These are phyloP conservation scores for Siniperca undulata DNA, from an alignment of 2,797 vertebrate genomes.

Conservation along the genomic window DNA sequence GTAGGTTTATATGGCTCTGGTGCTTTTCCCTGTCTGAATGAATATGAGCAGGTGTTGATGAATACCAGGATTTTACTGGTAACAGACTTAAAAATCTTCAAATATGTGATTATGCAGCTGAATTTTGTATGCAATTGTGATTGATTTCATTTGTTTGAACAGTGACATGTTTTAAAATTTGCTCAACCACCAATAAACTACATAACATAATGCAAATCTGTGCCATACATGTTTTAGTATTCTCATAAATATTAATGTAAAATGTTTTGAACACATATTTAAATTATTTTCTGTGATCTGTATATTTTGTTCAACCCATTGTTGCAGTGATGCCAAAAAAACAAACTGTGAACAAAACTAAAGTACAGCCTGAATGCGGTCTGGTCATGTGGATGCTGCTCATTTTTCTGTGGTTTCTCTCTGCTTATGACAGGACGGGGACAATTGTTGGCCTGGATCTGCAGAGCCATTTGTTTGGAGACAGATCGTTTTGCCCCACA, in stretches of 20 bases:
- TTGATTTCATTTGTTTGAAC: neutral
- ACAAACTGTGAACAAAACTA: neutral
- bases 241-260: neutral
- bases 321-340: neutral
- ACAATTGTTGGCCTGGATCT: constrained; percentile 70
- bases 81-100: neutral
- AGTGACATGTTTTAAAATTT: neutral
- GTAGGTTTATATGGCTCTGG: neutral
- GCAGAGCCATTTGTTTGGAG: constrained; percentile 47
- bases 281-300: neutral
- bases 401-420: constrained; percentile 38
- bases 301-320: neutral
- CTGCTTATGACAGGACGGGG: constrained; percentile 44
- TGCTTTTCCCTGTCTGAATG: neutral
- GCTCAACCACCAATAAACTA: neutral
- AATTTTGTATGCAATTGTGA: neutral
- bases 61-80: constrained; percentile 24
- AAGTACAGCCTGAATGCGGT: neutral
- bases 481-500: constrained; percentile 65
- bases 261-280: neutral
- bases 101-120: neutral
- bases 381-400: constrained; percentile 30
- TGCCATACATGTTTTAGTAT: neutral
- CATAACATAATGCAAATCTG: neutral
- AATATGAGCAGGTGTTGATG: constrained; percentile 15